Conservation (phyloP, 1,140 invertebrate genomes). For the Drosophila setifemur region DNA sequence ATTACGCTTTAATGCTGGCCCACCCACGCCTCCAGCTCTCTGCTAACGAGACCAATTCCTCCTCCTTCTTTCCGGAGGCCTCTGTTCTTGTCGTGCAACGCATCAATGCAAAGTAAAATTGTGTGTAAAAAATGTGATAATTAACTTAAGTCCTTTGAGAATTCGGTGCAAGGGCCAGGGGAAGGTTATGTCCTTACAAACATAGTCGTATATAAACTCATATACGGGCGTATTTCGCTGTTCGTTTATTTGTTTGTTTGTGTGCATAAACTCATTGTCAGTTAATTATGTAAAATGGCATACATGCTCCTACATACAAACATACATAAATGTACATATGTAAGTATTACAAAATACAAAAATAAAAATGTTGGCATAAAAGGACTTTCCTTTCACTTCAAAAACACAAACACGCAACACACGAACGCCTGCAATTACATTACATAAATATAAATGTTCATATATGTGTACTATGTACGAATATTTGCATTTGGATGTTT, state of each 20-base stretch:
- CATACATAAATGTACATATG: not conserved
- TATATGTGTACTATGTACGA: not conserved
- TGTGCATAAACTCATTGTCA: constrained; percentile 65
- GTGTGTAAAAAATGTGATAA: constrained; percentile 80
- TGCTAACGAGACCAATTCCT: constrained; percentile 4
- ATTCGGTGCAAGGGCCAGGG: constrained; percentile 17
- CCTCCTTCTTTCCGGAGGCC: not conserved
- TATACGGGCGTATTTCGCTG: not conserved
- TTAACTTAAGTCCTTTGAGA: constrained; percentile 76
- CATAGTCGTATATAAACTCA: constrained; percentile 6
- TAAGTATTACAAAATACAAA: constrained; percentile 10
- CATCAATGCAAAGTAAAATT: constrained; percentile 80
- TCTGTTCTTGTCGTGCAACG: constrained; percentile 29
- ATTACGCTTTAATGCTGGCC: constrained; percentile 71
- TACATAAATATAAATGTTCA: not conserved
- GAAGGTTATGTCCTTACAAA: constrained; percentile 30
- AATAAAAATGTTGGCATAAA: constrained; percentile 43
- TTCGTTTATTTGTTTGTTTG: constrained; percentile 33
- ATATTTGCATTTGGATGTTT: not conserved
- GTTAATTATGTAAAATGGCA: constrained; percentile 78
- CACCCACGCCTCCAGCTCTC: constrained; percentile 20
- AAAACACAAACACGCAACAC: constrained; percentile 14
- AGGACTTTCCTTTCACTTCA: constrained; percentile 55
- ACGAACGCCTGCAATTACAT: constrained; percentile 30
- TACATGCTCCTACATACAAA: no score